Percentiles rank a stretch among this genome's conserved stretches.
Conservation (phyloP, 2,888 invertebrate genomes). For the Tolmerus cingulatus region DNA sequence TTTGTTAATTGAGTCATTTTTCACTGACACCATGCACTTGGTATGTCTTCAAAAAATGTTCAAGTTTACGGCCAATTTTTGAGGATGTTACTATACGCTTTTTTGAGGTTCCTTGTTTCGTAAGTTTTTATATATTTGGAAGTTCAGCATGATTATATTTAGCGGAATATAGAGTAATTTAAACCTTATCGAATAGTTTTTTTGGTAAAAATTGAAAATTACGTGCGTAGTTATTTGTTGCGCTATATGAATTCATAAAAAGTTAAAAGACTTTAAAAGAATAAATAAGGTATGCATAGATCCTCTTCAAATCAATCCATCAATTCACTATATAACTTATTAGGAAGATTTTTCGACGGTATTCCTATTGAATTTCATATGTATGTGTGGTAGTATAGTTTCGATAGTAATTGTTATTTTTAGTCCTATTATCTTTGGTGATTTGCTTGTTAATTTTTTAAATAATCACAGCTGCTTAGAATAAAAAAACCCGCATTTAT, state of each 20-base stretch:
- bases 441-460: too few relatives aligned
- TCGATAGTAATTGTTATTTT: too few relatives aligned
- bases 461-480: too few relatives aligned
- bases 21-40: background rate
- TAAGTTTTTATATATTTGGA: background rate
- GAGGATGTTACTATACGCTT: background rate
- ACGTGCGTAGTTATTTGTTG: too few relatives aligned
- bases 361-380: too few relatives aligned
- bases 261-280: background rate
- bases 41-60: background rate
- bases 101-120: background rate
- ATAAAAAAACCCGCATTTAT: too few relatives aligned
- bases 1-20: background rate
- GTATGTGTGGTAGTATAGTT: too few relatives aligned
- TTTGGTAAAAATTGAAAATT: background rate
- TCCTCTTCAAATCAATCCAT: too few relatives aligned
- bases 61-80: background rate
- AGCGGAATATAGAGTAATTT: background rate
- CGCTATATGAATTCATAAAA: too few relatives aligned
- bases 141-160: background rate
- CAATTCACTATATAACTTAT: too few relatives aligned
- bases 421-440: too few relatives aligned
- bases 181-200: background rate
- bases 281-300: background rate
- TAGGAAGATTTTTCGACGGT: too few relatives aligned